Percentiles rank a stretch among this genome's conserved stretches.
Conservation (phyloP, 2,888 invertebrate species). For the Margaritifera margaritifera region DNA sequence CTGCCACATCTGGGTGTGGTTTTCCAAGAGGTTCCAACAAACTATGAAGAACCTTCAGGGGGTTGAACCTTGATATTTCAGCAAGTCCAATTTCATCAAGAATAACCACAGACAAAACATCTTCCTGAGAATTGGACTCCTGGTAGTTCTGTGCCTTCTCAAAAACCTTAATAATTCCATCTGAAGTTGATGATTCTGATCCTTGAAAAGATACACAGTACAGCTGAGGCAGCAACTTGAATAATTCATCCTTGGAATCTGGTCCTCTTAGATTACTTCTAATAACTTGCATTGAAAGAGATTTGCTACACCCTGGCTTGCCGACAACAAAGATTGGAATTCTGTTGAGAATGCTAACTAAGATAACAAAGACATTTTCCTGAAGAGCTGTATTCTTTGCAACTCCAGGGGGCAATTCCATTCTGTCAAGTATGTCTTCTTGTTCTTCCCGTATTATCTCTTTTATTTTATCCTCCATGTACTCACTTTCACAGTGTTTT, state of each 20-base stretch:
- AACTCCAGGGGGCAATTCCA: slow-evolving; percentile 48
- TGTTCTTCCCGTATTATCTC: slow-evolving; percentile 40
- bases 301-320: slow-evolving; percentile 58
- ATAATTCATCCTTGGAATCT: slow-evolving; percentile 47
- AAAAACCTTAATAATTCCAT: slow-evolving; percentile 57
- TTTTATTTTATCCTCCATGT: slow-evolving; percentile 19
- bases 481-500: neutral
- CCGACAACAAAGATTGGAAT: slow-evolving; percentile 57
- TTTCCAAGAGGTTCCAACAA: slow-evolving; percentile 48
- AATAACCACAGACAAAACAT: slow-evolving; percentile 53
- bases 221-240: slow-evolving; percentile 43
- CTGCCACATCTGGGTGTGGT: slow-evolving; percentile 49
- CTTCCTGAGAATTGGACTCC: slow-evolving; percentile 30
- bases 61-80: slow-evolving; percentile 56
- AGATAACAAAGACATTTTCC: slow-evolving; percentile 56
- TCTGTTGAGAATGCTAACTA: slow-evolving; percentile 49
- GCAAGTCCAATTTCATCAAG: slow-evolving; percentile 62
- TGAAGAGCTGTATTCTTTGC: slow-evolving; percentile 50
- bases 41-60: slow-evolving; percentile 56
- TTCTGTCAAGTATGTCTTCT: slow-evolving; percentile 40
- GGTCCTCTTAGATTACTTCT: slow-evolving; percentile 50
- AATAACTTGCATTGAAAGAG: slow-evolving; percentile 51
- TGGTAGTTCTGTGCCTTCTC: slow-evolving; percentile 51
- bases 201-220: slow-evolving; percentile 56
- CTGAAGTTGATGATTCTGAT: slow-evolving; percentile 57